Evolutionary conservation across 1,140 invertebrate species (phyloP), one percentile per base, ranked within the genome.

Genomic region (Ips typographus): DNA sequence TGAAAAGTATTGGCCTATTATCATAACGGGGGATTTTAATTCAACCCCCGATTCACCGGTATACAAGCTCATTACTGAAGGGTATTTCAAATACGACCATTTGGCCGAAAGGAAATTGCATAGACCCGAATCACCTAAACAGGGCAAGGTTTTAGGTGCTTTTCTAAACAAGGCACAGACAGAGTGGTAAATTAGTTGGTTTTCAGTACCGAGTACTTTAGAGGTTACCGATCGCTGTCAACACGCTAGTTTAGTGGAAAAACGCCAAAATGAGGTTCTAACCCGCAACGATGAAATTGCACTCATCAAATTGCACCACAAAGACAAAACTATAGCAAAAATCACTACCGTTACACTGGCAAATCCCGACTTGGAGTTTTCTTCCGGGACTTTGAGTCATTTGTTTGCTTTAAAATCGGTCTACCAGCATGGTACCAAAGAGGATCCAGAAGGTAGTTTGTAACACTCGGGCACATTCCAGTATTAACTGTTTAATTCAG

Each of bases 21-120:
- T 98, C 65, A 65, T 98, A 55, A 91, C 91, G 5, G 96, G 96
- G 0, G 96, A 98, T 80, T 91, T 98, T 59, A 98, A 98, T 82
- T 87, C 90, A 3, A 82, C 86, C 70, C 90, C 92, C 0, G 77
- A 88, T 51, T 89, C 89, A 44, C 82, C 86, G 2, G 85, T 96
- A 0, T 90, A 94, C 73, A 81, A 88, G 58, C 88, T 95, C 55
- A 80, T 96, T 52, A 85, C 83, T 0, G 81, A 82, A n/a, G 92
- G 92, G 36, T 75, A 80, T 49, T 81, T 93, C 3, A 78, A 86
- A 71, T 90, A 87, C 74, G 75, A 81, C 49, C 82, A 82, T 53
- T 82, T 84, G 76, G 74, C 76, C 6, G 69, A 41, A 38, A 70
- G 73, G 60, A 78, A 75, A 63, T 77, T 84, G 41, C 47, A 62